Percentiles rank a stretch among this genome's conserved stretches.
phyloP scores from a whole-genome alignment of 2,113 vertebrate genomes.

The Psilopogon haemacephalus region DNA sequence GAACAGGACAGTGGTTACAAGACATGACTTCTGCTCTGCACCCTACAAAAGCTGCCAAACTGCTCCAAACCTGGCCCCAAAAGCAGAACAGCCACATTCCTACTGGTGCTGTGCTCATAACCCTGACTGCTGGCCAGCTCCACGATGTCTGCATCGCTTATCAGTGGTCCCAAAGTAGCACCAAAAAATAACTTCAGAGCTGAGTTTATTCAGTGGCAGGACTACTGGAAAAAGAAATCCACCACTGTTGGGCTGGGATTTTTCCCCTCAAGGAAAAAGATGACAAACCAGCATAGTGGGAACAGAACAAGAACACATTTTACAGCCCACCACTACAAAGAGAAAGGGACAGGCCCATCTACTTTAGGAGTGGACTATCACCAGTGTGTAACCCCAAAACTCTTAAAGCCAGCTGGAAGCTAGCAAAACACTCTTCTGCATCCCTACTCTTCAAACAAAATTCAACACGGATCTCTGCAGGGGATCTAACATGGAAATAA shows the following conservation, averaged over 20 bases:
- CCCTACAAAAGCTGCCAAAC: not conserved
- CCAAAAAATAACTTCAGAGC: not conserved
- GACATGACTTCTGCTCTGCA: not conserved
- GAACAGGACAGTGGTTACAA: rapidly evolving
- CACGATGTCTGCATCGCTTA: rapidly evolving
- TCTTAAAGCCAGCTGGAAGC: not conserved
- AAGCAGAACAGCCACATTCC: conserved; percentile 15
- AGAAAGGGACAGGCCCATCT: not conserved
- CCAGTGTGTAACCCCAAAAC: rapidly evolving
- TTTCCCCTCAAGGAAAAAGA: not conserved
- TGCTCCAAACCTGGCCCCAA: not conserved
- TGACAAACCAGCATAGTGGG: not conserved
- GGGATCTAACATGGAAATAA: not conserved
- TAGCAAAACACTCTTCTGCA: not conserved
- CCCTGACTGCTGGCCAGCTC: not conserved
- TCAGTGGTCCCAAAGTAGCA: rapidly evolving
- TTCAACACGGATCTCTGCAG: not conserved
- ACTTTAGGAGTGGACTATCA: not conserved
- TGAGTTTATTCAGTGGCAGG: not conserved
- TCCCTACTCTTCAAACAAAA: rapidly evolving
- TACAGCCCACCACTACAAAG: not conserved
- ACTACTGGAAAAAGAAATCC: not conserved
- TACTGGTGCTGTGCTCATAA: not conserved
- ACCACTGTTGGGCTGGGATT: not conserved
- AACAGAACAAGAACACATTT: not conserved